Base-by-base conservation (phyloP, 2,888 invertebrate genomes). In the Amiota communis region DNA sequence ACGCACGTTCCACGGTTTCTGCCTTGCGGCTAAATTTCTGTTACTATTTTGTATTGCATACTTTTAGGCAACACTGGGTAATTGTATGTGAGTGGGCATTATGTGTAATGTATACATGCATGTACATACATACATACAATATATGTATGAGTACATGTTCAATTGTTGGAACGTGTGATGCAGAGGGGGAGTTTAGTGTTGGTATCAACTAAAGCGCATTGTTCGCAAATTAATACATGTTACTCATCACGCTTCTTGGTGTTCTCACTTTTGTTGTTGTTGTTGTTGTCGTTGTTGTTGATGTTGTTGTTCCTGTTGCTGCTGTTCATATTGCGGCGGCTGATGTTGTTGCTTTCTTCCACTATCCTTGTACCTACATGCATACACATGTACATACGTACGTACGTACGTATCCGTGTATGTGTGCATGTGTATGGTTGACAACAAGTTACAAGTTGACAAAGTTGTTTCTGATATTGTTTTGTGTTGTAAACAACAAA, bases 191-290 rank as follows among this genome's bases (percentile, higher is more conserved):
- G 8, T 36, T 2, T 53, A 36, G 8, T 36, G 2, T 53, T 63
- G 63, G 36, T 46, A 6, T 47, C 65, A 65, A 65, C 65, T 65
- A 49, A 65, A 17, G 49, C 49, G 49, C 48, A 65, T 65, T 65
- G 65, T 49, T 49, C 17, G 65, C 49, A 65, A 65, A 65, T 65
- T 65, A 65, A 65, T 65, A 53, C 53, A 20, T 65, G 48, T 48
- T 20, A 65, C 65, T 65, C 65, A 65, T 49, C 65, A 6, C 65
- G 20, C 36, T 36, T 36, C 36, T 36, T 36, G 36, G 0, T 36
- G 36, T 36, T 6, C 36, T 36, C 6, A 36, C 8, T 36, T 36
- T 6, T 36, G 36, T 36, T 36, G 36, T 6, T 36, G 36, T 36
- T 36, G 3, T 6, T 36, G 8, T 6, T 36, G 36, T 6, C 6